These are phyloP conservation scores for Reticulitermes lucifugus DNA, from an alignment of 2,888 invertebrate genomes.

Conservation along the genomic window DNA sequence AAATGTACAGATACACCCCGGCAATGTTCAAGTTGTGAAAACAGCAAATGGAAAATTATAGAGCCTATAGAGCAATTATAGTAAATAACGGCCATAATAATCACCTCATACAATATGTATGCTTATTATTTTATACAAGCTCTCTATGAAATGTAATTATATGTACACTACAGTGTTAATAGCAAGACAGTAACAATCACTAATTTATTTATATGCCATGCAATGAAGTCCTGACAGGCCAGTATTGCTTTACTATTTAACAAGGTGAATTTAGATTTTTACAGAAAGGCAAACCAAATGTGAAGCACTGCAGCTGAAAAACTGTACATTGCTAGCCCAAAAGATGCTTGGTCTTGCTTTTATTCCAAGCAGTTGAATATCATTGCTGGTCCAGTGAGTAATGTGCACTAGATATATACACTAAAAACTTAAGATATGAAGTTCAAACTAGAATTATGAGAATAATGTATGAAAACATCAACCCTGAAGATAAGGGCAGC, in stretches of 20 bases:
- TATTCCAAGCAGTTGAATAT: not conserved
- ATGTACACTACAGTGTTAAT: not conserved
- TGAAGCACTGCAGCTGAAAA: slow-evolving; percentile 15
- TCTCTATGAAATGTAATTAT: not conserved
- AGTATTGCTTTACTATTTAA: not conserved
- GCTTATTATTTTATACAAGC: not conserved
- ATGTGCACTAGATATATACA: not conserved
- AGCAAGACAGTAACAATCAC: not conserved
- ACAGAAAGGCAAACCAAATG: not conserved
- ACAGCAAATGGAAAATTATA: not conserved
- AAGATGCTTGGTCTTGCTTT: not conserved
- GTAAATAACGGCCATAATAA: not conserved
- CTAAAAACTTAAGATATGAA: too few relatives aligned
- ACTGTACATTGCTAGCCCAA: not conserved
- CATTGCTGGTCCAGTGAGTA: not conserved
- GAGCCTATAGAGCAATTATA: not conserved
- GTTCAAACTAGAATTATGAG: too few relatives aligned
- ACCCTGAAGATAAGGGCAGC: too few relatives aligned
- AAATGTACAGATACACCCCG: not conserved
- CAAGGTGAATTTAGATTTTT: not conserved
- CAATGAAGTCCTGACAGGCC: not conserved
- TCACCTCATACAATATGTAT: not conserved
- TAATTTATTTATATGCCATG: slow-evolving; percentile 1
- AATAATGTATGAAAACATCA: too few relatives aligned
- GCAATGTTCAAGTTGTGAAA: too few relatives aligned